These are phyloP conservation scores for Coptodon bakossiorum DNA, from an alignment of 2,113 vertebrate genomes.

Conservation along the genomic window DNA sequence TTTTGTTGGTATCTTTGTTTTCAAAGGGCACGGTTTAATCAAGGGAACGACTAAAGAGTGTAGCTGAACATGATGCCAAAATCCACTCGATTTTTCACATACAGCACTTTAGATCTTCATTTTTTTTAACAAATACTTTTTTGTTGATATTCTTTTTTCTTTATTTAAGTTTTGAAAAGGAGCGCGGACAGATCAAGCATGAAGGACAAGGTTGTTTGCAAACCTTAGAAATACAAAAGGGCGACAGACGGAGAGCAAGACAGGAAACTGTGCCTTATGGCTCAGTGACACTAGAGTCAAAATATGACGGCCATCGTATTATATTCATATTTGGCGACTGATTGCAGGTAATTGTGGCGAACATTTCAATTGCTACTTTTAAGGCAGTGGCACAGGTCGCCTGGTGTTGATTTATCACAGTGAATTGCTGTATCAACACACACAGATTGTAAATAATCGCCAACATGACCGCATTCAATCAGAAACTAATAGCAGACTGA, in stretches of 20 bases:
- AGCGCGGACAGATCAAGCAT: background rate
- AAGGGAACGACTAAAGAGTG: background rate
- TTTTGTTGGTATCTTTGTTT: background rate
- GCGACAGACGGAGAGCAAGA: rapidly evolving
- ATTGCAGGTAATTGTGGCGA: background rate
- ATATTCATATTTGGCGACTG: background rate
- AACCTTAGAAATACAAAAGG: background rate
- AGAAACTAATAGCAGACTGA: background rate
- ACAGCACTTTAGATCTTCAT: background rate
- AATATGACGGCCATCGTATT: background rate
- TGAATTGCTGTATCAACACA: too few relatives aligned
- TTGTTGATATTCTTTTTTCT: background rate
- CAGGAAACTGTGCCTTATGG: background rate
- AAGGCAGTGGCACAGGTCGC: background rate
- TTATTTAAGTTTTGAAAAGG: background rate
- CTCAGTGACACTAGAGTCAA: background rate
- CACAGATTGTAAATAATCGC: too few relatives aligned
- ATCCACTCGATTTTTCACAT: background rate
- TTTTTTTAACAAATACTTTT: background rate
- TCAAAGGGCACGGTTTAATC: background rate
- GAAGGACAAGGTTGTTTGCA: background rate
- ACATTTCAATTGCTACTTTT: background rate
- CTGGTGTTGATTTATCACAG: too few relatives aligned
- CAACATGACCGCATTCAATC: background rate
- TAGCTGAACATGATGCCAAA: background rate